Evolutionary conservation across 1,140 invertebrate species (phyloP), one percentile per base, ranked within the genome.

Genomic region (Drosophila obscura): DNA sequence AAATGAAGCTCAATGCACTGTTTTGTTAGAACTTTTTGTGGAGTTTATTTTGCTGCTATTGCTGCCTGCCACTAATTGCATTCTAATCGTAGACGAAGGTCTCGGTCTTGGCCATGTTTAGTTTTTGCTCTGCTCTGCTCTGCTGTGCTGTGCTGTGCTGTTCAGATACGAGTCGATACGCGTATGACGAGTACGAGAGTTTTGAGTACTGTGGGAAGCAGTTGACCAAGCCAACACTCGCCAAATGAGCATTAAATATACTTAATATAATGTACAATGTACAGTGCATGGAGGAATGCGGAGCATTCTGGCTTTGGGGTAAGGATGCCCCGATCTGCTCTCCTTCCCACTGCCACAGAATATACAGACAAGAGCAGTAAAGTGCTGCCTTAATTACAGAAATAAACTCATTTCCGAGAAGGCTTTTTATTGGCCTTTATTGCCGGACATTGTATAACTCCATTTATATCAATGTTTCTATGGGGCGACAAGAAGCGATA

Each of bases 31-130:
- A 63, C 63, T 77, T 80, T 73, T 73, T 62, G 28, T 77, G 53
- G 24, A 79, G 71, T 81, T 51, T 62, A 16, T 53, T 65, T 48
- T 52, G 22, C 56, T 51, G 51, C 39, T 53, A 60, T 43, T 59
- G 58, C 50, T 59, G 61, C 61, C 55, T 73, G 77, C 73, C 73
- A 77, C 78, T 87, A 85, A 85, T 85, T 85, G 82, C 82, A 88
- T 87, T 87, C 83, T 87, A 88, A 87, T 82, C 83, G 74, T 48
- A 51, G 39, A 73, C 52, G 83, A 87, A 87, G 82, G 82, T 82
- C 82, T 87, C 81, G 73, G 81, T 84, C 80, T 80, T 78, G 80
- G 72, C 67, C 80, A 75, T 73, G 55, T 69, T 69, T 69, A 71
- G 66, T 56, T 13, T 59, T 39, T 6, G 44, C 44, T 50, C 44